Conservation (phyloP, 37 sponge, comb jelly and placozoan genomes). For the Crambe crambe region DNA sequence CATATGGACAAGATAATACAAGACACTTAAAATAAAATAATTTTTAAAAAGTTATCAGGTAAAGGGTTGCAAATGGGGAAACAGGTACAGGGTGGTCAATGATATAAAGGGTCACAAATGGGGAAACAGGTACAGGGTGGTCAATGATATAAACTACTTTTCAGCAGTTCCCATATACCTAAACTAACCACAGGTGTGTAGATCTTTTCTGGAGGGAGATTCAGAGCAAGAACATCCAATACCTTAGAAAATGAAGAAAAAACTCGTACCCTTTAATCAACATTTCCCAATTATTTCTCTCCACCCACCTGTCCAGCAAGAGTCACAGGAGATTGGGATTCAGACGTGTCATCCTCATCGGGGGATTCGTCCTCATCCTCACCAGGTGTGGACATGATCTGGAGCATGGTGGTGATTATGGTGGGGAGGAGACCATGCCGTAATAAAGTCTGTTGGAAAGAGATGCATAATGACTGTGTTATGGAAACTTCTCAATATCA, state of each 20-base stretch:
- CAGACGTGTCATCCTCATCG: conserved; percentile 21
- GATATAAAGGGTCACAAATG: no score
- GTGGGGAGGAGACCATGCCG: conserved; percentile 54
- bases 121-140: no score
- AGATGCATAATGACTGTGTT: no score
- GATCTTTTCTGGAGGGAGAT: conserved; percentile 84
- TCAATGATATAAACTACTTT: no score
- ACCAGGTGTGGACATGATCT: conserved; percentile 64
- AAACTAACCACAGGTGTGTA: conserved; percentile 76
- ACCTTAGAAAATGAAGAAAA: conserved; percentile 47
- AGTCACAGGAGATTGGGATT: conserved; percentile 60
- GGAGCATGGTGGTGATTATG: conserved; percentile 52
- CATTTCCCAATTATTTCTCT: neutral
- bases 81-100: no score
- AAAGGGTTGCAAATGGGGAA: no score
- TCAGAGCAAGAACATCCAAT: conserved; percentile 75
- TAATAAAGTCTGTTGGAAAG: conserved; percentile 34
- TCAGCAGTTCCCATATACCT: no score
- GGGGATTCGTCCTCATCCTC: conserved; percentile 50
- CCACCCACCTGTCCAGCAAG: conserved; percentile 62
- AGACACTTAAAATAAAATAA: neutral
- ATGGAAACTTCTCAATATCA: no score
- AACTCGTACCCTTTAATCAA: neutral
- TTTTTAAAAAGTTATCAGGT: no score
- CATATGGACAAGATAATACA: neutral